phyloP scores from a whole-genome alignment of 92 coral and sea anemone genomes.

The Phenganax marumi region DNA sequence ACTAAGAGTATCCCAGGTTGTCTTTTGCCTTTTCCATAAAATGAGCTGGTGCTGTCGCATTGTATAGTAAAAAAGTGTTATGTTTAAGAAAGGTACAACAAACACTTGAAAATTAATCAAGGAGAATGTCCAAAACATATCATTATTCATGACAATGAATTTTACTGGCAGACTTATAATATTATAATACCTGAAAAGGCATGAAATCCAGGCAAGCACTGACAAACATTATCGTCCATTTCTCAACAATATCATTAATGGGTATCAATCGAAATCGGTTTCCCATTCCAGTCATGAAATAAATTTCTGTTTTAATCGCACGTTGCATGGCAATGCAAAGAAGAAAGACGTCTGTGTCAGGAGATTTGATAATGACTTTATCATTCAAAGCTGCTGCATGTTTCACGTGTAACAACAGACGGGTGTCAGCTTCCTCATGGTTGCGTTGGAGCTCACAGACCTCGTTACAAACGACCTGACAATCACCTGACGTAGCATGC shows the following conservation, averaged over 20 bases:
- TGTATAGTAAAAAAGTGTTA: not conserved
- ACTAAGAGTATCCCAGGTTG: not conserved
- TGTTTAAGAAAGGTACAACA: too few relatives aligned
- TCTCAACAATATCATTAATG: not conserved
- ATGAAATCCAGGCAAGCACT: constrained; percentile 14
- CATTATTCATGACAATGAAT: too few relatives aligned
- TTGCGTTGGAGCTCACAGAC: too few relatives aligned
- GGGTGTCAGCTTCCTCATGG: too few relatives aligned
- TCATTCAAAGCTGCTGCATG: too few relatives aligned
- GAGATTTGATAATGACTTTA: too few relatives aligned
- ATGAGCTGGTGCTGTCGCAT: constrained; percentile 10
- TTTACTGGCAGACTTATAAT: too few relatives aligned
- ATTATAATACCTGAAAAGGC: not conserved
- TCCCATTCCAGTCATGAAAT: not conserved
- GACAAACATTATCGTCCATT: not conserved
- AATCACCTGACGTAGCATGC: too few relatives aligned
- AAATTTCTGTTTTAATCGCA: not conserved
- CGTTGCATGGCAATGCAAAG: not conserved
- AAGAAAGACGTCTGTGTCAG: too few relatives aligned
- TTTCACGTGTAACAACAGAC: too few relatives aligned
- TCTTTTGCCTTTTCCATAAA: constrained; percentile 18
- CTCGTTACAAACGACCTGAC: too few relatives aligned
- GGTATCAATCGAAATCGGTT: not conserved
- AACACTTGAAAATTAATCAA: constrained; percentile 15
- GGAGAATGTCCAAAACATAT: too few relatives aligned